phyloP scores from a whole-genome alignment of 2,888 invertebrate species.

The Eustalomyia histrio region DNA sequence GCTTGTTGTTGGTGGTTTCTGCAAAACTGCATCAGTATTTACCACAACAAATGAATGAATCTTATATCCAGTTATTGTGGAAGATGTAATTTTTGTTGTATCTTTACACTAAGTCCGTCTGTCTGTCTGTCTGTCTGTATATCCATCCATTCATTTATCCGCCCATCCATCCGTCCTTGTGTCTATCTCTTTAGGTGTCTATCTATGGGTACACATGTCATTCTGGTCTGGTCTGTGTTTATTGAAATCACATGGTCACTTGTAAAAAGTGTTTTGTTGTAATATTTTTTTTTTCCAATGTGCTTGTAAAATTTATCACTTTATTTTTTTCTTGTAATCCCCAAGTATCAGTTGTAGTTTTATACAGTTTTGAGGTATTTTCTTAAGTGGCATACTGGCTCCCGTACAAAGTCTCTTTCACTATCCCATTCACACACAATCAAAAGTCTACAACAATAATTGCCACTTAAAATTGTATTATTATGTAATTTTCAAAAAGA shows the following conservation, averaged over 20 bases:
- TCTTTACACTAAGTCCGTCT: background rate
- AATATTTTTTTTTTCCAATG: conserved; percentile 3
- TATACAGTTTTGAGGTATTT: background rate
- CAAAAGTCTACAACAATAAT: conserved; percentile 44
- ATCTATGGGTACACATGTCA: conserved; percentile 8
- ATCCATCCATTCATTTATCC: background rate
- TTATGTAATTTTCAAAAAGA: conserved; percentile 43
- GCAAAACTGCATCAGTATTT: conserved; percentile 7
- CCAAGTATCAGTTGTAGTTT: background rate
- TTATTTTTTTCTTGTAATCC: background rate
- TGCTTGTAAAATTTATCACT: background rate
- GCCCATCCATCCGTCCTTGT: conserved; percentile 9
- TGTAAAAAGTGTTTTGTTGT: background rate
- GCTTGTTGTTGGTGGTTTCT: conserved; percentile 5
- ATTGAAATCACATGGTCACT: conserved; percentile 28
- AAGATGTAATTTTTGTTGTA: conserved; percentile 14
- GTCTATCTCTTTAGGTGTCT: conserved; percentile 10
- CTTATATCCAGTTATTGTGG: conserved; percentile 34
- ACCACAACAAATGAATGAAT: conserved; percentile 31
- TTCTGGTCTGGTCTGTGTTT: background rate
- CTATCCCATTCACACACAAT: conserved; percentile 5
- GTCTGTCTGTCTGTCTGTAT: background rate
- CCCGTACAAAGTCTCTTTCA: background rate
- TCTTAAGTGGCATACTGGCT: conserved; percentile 1
- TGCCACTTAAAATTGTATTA: conserved; percentile 54